Percentiles rank a stretch among this genome's conserved stretches.
phyloP scores from a whole-genome alignment of 2,888 invertebrate species.

The Brenthis ino region DNA sequence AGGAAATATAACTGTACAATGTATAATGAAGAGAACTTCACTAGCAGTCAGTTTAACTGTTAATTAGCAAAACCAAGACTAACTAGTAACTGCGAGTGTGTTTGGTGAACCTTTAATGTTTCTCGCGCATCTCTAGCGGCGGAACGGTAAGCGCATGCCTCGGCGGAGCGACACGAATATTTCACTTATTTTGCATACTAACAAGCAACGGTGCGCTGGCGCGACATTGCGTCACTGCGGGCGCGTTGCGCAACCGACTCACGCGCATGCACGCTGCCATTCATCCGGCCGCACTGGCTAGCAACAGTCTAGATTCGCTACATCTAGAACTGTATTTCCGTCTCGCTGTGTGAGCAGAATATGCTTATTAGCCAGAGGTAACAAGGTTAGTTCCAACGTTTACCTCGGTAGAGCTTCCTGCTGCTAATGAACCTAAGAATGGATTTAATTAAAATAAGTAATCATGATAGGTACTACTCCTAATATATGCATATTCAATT shows the following conservation, averaged over 20 bases:
- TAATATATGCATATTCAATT: slow-evolving; percentile 17
- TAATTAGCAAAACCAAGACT: slow-evolving; percentile 12
- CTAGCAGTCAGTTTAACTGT: slow-evolving; percentile 8
- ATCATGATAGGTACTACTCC: slow-evolving; percentile 22
- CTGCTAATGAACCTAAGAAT: slow-evolving; percentile 34
- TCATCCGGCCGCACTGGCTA: slow-evolving; percentile 67
- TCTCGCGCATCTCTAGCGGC: slow-evolving; percentile 47
- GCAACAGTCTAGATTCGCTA: slow-evolving; percentile 58
- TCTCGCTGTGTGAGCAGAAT: slow-evolving; percentile 42
- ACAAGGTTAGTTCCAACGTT: slow-evolving; percentile 38
- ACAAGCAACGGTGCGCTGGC: slow-evolving; percentile 65
- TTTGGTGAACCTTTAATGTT: slow-evolving; percentile 23
- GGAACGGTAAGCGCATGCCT: slow-evolving; percentile 62
- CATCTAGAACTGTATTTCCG: slow-evolving; percentile 44
- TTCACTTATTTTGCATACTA: slow-evolving; percentile 76
- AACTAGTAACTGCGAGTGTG: slow-evolving; percentile 2
- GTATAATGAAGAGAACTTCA: slow-evolving; percentile 1
- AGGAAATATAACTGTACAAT: neutral
- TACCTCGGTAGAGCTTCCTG: slow-evolving; percentile 33
- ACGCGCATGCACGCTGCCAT: slow-evolving; percentile 69
- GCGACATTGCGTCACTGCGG: slow-evolving; percentile 71
- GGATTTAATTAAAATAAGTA: slow-evolving; percentile 32
- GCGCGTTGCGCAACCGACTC: slow-evolving; percentile 55
- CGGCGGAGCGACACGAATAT: slow-evolving; percentile 61
- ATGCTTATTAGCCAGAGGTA: slow-evolving; percentile 36